These are phyloP conservation scores for Microctenopoma lineatum DNA, from an alignment of 2,797 vertebrate genomes.

Conservation along the genomic window DNA sequence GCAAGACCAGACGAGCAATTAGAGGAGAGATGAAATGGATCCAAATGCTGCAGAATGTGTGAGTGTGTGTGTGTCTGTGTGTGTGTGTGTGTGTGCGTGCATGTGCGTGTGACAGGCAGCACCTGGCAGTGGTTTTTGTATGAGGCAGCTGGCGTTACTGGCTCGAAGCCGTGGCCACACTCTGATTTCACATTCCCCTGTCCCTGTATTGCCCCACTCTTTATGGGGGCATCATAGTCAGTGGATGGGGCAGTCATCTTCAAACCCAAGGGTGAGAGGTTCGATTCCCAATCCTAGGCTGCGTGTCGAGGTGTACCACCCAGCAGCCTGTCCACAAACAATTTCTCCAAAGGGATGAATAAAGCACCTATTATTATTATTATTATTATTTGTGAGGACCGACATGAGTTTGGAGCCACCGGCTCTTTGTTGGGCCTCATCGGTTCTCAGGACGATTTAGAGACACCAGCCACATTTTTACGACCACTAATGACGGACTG, in stretches of 20 bases:
- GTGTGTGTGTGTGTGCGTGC: background rate
- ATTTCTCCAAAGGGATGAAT: too few relatives aligned
- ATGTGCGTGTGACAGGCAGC: constrained; percentile 25
- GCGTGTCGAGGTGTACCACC: too few relatives aligned
- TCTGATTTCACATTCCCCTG: background rate
- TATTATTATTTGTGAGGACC: background rate
- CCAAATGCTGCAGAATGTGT: constrained; percentile 5
- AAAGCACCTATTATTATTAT: too few relatives aligned
- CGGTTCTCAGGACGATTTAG: too few relatives aligned
- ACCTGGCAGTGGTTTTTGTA: constrained; percentile 37
- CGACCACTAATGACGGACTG: constrained; percentile 22
- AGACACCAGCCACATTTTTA: background rate
- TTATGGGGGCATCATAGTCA: background rate
- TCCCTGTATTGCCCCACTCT: background rate
- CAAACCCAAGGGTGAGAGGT: too few relatives aligned
- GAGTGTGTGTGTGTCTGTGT: background rate
- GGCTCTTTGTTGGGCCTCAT: too few relatives aligned
- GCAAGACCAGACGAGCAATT: constrained; percentile 41
- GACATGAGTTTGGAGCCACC: background rate
- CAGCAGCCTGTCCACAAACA: too few relatives aligned
- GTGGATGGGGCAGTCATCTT: too few relatives aligned
- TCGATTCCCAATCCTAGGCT: too few relatives aligned
- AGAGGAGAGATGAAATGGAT: constrained; percentile 31
- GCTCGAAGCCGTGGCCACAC: constrained; percentile 28
- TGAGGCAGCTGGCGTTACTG: constrained; percentile 48